These are phyloP conservation scores for Halcyon smyrnensis DNA, from an alignment of 2,797 vertebrate species.

Conservation along the genomic window DNA sequence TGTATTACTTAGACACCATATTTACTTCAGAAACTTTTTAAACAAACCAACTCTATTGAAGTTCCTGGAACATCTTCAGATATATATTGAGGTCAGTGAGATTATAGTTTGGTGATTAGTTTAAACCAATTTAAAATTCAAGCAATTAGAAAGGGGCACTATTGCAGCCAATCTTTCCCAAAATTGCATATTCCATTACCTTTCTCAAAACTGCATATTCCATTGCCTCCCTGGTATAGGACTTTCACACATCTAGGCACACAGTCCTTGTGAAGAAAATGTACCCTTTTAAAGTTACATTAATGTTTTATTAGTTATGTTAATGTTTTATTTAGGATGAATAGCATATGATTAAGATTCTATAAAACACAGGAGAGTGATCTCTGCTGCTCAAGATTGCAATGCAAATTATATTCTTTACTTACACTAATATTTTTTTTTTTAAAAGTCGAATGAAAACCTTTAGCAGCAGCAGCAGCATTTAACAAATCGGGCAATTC, in stretches of 20 bases:
- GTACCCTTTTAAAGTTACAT: not conserved
- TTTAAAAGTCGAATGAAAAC: not conserved
- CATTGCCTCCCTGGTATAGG: not conserved
- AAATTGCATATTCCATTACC: not conserved
- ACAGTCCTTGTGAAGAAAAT: not conserved
- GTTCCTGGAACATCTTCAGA: not conserved
- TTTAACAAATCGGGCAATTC: not conserved
- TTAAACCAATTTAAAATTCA: not conserved
- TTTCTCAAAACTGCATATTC: not conserved
- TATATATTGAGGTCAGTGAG: not conserved
- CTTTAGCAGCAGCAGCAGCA: not conserved
- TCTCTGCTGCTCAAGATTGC: not conserved
- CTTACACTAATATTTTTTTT: not conserved
- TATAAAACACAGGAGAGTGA: not conserved
- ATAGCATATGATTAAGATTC: not conserved
- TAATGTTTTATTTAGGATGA: not conserved
- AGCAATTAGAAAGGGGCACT: not conserved
- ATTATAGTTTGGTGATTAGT: not conserved
- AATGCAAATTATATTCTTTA: not conserved
- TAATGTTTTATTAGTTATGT: not conserved
- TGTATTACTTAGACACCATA: not conserved
- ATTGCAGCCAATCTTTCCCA: fast-evolving
- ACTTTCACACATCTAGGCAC: not conserved
- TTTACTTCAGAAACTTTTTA: not conserved
- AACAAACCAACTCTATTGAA: not conserved